These are phyloP conservation scores for Ephialtes manifestator DNA, from an alignment of 2,888 invertebrate genomes.

Conservation along the genomic window DNA sequence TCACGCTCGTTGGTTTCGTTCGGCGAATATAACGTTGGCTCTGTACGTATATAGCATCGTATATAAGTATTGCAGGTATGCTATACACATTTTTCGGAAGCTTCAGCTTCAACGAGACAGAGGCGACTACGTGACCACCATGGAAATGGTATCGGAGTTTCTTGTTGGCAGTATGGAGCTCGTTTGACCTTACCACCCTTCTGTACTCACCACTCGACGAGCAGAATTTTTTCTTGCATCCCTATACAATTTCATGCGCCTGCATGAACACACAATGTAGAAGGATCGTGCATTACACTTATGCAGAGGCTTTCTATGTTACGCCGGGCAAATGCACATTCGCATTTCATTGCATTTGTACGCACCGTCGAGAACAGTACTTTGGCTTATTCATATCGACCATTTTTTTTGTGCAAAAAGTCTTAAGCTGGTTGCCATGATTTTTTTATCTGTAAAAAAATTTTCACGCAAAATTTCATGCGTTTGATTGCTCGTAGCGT, in stretches of 20 bases:
- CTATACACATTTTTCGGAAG: conserved; percentile 60
- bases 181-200: conserved; percentile 60
- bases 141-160: conserved; percentile 67
- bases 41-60: conserved; percentile 5
- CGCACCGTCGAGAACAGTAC: conserved; percentile 32
- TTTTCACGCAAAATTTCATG: no score
- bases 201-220: conserved; percentile 43
- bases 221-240: conserved; percentile 54
- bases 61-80: conserved; percentile 41
- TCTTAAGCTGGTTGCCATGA: no score
- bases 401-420: conserved; percentile 26
- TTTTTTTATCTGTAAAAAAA: no score
- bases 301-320: conserved; percentile 23
- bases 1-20: conserved; percentile 24
- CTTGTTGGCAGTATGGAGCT: conserved; percentile 40
- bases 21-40: conserved; percentile 38
- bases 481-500: no score
- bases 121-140: conserved; percentile 71
- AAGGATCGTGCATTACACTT: neutral
- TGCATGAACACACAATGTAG: neutral
- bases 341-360: conserved; percentile 56
- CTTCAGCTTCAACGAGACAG: conserved; percentile 62
- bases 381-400: conserved; percentile 39
- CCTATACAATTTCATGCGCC: conserved; percentile 26
- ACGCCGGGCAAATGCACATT: conserved; percentile 51